Conservation (phyloP, 1,140 invertebrate genomes). For the Battus philenor region DNA sequence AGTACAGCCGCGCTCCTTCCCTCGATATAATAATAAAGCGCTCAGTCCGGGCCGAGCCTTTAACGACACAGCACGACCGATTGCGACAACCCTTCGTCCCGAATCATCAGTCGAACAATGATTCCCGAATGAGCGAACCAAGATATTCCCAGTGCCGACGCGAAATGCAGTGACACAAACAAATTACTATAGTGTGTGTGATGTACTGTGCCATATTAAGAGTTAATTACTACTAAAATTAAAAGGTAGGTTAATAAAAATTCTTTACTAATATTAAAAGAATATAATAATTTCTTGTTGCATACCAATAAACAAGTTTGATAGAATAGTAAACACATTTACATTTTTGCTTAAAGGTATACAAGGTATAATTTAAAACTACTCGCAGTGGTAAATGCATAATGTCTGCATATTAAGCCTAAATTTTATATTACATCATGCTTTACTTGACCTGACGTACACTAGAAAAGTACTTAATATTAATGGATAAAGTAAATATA, state of each 20-base stretch:
- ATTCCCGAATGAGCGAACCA: constrained; percentile 6
- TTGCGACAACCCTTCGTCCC: constrained; percentile 9
- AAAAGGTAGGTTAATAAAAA: constrained; percentile 29
- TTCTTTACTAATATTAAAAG: constrained; percentile 9
- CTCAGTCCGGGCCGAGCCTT: constrained; percentile 63
- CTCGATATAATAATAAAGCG: constrained; percentile 66
- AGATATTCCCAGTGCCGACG: not conserved
- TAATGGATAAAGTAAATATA: no score
- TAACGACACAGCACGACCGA: constrained; percentile 59
- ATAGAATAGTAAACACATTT: not conserved
- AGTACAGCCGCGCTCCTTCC: constrained; percentile 59
- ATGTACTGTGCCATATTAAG: constrained; percentile 47
- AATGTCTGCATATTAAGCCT: no score
- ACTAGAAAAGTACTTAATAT: no score
- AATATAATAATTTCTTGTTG: constrained; percentile 4
- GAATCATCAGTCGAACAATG: constrained; percentile 6
- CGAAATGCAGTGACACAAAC: constrained; percentile 32
- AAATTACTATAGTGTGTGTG: constrained; percentile 39
- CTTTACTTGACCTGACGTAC: no score
- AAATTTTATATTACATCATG: no score
- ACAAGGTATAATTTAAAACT: not conserved
- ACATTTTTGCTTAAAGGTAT: no score
- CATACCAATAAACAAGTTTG: not conserved
- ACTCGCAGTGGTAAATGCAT: no score
- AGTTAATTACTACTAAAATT: constrained; percentile 28